Percentiles rank a stretch among this genome's conserved stretches.
Conservation (phyloP, 2,888 invertebrate genomes). For the Fissipunctia ypsillon region DNA sequence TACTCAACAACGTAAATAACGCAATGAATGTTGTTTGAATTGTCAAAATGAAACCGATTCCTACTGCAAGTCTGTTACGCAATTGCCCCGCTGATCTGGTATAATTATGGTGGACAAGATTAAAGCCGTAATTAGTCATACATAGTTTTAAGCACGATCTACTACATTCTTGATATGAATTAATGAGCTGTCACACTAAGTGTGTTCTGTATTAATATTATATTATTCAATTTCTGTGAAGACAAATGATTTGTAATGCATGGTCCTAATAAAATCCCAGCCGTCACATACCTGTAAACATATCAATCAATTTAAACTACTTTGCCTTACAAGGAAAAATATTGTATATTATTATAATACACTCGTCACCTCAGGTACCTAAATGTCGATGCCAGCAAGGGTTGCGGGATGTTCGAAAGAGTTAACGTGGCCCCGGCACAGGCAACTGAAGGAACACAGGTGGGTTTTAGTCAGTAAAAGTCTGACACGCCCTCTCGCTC, state of each 20-base stretch:
- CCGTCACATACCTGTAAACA: slow-evolving; percentile 9
- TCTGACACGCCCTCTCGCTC: too few species aligned
- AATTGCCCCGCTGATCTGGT: too few species aligned
- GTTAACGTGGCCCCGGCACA: too few species aligned
- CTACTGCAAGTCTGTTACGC: too few species aligned
- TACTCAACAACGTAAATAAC: too few species aligned
- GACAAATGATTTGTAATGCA: not conserved
- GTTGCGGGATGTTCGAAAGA: too few species aligned
- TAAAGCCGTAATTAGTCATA: not conserved
- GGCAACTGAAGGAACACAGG: too few species aligned
- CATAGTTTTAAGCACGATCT: too few species aligned
- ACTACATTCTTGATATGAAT: not conserved
- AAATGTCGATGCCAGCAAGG: too few species aligned
- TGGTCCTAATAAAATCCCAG: slow-evolving; percentile 12
- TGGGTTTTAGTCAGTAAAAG: too few species aligned
- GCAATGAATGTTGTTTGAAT: too few species aligned
- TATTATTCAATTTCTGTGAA: not conserved
- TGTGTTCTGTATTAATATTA: not conserved
- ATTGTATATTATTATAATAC: slow-evolving; percentile 14
- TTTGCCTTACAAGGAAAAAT: slow-evolving; percentile 34
- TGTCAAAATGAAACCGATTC: too few species aligned
- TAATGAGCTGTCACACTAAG: not conserved
- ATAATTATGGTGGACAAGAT: not conserved
- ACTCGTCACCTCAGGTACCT: slow-evolving; percentile 1
- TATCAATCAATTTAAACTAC: slow-evolving; percentile 40